Base-by-base conservation (phyloP, 2,797 vertebrate genomes). In the Pelobates cultripes region DNA sequence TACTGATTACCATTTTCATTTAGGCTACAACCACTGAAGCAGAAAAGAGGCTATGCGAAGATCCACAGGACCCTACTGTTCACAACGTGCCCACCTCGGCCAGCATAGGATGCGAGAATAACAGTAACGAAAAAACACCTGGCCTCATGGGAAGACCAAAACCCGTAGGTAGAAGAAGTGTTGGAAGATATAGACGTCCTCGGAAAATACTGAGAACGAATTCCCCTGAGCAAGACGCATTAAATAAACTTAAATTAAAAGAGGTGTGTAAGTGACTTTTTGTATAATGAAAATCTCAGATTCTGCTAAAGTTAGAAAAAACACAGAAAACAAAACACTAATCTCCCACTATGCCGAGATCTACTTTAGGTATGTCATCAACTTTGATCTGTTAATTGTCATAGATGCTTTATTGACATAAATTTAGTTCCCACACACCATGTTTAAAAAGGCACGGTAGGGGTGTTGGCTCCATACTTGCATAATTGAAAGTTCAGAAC, bases 211-310 rank as follows among this genome's bases (percentile, higher is more conserved):
- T 86, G 12, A 77, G 89, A 64, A 84, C 86, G 84, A 71, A 85
- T 40, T 90, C 91, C 0, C 75, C 89, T 67, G 94, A 94, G 64
- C 92, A 90, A 82, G 94, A 88, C 43, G 79, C 85, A 4, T 89
- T 92, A 74, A 94, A 94, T 85, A 94, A 91, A 88, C 94, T 92
- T 73, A 86, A 88, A 41, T 92, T 97, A 78, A 92, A 90, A 89
- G 96, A 99, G 94, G 97, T 98, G 88, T 10, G 85, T 87, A 14
- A 0, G 47, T 51, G 47, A 51, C 10, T 5, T 51, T 28, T 28
- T 28, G 28, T 28, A 28, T 28, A 1, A 28, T 28, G 28, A 28
- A 28, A 28, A 28, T 28, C 28, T 28, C 28, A 28, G 28, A 28
- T 28, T 28, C 28, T 28, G 28, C 28, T 28, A 28, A 28, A 1